phyloP scores from a whole-genome alignment of 2,797 vertebrate species.

The Micrastur ruficollis region DNA sequence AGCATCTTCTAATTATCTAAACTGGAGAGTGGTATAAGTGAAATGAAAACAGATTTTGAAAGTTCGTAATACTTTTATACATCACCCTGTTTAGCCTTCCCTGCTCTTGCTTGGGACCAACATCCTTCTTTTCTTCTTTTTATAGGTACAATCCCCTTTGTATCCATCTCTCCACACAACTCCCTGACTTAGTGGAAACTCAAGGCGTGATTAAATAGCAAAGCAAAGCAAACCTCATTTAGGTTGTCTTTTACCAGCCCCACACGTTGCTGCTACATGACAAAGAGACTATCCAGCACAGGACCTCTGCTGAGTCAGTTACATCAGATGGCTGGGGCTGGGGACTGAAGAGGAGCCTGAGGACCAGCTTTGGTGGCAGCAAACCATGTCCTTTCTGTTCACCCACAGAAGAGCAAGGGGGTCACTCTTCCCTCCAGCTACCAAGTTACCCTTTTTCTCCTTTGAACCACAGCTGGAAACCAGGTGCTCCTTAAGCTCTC shows the following conservation, averaged over 20 bases:
- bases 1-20: not conserved
- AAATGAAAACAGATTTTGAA: not conserved
- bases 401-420: not conserved
- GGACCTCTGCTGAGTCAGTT: too few species aligned
- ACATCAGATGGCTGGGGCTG: not conserved
- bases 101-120: not conserved
- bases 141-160: not conserved
- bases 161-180: not conserved
- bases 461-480: not conserved
- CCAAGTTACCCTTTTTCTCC: not conserved
- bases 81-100: not conserved
- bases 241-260: not conserved
- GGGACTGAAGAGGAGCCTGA: not conserved
- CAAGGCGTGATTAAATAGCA: not conserved
- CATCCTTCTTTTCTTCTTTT: not conserved
- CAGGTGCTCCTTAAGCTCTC: not conserved
- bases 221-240: not conserved
- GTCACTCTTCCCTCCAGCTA: not conserved
- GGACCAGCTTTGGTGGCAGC: not conserved
- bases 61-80: not conserved
- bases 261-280: not conserved
- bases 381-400: not conserved
- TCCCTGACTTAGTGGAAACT: not conserved
- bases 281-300: not conserved
- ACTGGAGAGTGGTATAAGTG: not conserved